Base-by-base conservation (phyloP, 2,797 vertebrate genomes). In the Crenichthys baileyi region DNA sequence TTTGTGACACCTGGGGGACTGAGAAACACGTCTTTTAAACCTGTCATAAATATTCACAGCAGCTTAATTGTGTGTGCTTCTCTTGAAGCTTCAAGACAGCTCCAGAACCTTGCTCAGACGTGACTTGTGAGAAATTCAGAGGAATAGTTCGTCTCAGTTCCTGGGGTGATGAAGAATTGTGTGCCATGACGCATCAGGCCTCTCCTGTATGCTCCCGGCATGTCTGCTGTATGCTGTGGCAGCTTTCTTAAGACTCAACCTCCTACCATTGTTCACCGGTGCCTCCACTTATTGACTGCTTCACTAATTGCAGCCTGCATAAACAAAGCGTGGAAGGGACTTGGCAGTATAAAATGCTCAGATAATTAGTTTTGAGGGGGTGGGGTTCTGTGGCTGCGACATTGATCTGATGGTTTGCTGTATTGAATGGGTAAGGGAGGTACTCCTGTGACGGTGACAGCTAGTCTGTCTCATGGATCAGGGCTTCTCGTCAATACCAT, bases 251-350 rank as follows among this genome's bases (percentile, higher is more conserved):
- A 41, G 76, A 79, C 84, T 73, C 80, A 90, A 80, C 90, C 87
- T 88, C 84, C 88, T 85, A 72, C 84, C 81, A 82, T 92, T 80
- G 83, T 88, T 93, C 92, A 93, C 87, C 81, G 36, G 90, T 88
- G 41, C 93, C 94, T 94, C 94, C 95, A 91, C 93, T 94, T 96
- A 97, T 97, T 96, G 96, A 97, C 96, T 92, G 89, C 89, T 87
- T 91, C 82, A 90, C 94, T 97, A 97, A 97, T 97, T 97, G 95
- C 93, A 93, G 93, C 89, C 87, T 87, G 83, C 93, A 92, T 93
- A 94, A 95, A 95, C 93, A 96, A 95, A 94, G 91, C 88, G 22
- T 86, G 88, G 90, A 83, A 75, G 82, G 67, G 90, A 90, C 83
- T 87, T 92, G 93, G 94, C 89, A 87, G 86, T 84, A 87, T 92